These are phyloP conservation scores for Phrynocephalus versicolor DNA, from an alignment of 2,113 vertebrate genomes.

Conservation along the genomic window DNA sequence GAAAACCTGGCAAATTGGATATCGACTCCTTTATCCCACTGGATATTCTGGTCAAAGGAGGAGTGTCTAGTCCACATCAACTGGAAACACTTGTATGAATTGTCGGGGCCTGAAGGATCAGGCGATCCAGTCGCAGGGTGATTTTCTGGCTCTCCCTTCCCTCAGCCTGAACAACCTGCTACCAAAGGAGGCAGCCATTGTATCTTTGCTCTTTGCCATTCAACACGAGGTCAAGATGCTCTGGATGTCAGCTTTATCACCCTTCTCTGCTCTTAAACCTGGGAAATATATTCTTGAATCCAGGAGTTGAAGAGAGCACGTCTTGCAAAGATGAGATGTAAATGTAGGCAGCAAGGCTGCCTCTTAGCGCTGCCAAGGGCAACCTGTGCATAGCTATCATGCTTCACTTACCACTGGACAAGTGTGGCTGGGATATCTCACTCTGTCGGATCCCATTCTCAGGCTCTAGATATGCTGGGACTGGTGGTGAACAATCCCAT, in stretches of 20 bases:
- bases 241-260: neutral
- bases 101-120: no score
- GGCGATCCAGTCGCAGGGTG: no score
- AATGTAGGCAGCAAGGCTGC: neutral
- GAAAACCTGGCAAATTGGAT: no score
- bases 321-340: neutral
- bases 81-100: no score
- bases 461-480: neutral
- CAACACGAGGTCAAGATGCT: neutral
- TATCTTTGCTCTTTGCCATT: neutral
- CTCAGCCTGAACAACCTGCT: neutral
- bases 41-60: no score
- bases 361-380: neutral
- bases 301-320: neutral
- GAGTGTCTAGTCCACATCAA: no score
- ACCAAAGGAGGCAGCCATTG: neutral
- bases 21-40: no score
- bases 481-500: neutral
- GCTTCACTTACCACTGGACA: neutral
- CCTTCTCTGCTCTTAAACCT: neutral
- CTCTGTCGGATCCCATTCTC: neutral
- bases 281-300: conserved; percentile 2
- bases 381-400: neutral
- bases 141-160: neutral
- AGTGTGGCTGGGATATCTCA: neutral